Conservation (phyloP, 1,140 invertebrate species). For the Ptiloglossa arizonensis region DNA sequence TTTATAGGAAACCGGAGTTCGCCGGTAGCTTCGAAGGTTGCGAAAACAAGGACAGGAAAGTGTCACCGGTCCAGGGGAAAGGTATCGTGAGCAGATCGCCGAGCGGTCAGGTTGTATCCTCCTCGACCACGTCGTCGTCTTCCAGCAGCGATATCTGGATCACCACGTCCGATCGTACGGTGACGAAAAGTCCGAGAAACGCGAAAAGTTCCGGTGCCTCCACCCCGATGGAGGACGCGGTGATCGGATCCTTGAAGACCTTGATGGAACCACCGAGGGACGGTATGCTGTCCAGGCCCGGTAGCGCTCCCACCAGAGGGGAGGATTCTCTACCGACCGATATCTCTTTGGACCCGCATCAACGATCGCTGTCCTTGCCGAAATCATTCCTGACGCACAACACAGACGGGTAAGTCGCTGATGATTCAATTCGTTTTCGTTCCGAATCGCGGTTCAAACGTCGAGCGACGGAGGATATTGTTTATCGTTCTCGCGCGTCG, state of each 20-base stretch:
- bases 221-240: constrained; percentile 80
- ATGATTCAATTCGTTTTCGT: not conserved
- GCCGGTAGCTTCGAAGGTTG: constrained; percentile 55
- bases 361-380: constrained; percentile 85
- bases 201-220: constrained; percentile 82
- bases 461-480: too few relatives aligned
- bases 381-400: constrained; percentile 84
- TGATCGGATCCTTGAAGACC: constrained; percentile 73
- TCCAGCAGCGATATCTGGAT: constrained; percentile 83
- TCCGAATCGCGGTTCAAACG: not conserved
- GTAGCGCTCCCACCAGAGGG: constrained; percentile 81
- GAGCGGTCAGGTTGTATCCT: constrained; percentile 68
- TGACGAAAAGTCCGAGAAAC: constrained; percentile 80
- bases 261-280: constrained; percentile 74
- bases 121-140: constrained; percentile 80
- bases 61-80: constrained; percentile 78
- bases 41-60: constrained; percentile 68
- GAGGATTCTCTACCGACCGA: constrained; percentile 72
- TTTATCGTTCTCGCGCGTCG: too few relatives aligned
- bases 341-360: constrained; percentile 80
- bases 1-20: constrained; percentile 62
- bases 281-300: constrained; percentile 80
- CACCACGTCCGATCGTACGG: constrained; percentile 81
- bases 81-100: constrained; percentile 70
- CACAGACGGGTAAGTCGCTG: constrained; percentile 71